Conservation (phyloP, 2,888 invertebrate species). For the Rotaria macrura region DNA sequence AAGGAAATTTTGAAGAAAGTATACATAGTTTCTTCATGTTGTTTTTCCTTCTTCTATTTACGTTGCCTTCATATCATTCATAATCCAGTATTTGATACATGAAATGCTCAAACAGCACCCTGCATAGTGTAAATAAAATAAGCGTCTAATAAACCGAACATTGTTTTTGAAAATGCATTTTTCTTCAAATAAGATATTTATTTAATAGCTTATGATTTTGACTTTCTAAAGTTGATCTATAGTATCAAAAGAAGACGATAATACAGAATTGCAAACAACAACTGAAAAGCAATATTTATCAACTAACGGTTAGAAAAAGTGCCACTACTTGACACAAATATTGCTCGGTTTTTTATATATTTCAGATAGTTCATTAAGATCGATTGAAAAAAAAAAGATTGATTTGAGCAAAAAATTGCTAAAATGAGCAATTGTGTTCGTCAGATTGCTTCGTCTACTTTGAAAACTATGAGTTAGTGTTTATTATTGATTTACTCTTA, state of each 20-base stretch:
- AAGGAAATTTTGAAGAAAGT: no score
- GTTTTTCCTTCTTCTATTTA: no score
- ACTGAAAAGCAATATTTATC: not conserved
- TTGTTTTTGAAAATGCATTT: no score
- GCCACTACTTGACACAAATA: not conserved
- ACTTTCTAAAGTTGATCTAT: not conserved
- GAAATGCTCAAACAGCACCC: no score
- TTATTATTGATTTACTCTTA: not conserved
- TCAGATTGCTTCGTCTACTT: not conserved
- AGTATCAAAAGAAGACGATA: not conserved
- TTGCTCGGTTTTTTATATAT: not conserved
- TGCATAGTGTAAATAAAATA: no score
- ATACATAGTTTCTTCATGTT: no score
- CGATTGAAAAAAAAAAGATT: not conserved
- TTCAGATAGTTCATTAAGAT: not conserved
- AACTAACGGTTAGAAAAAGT: not conserved
- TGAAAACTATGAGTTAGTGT: not conserved
- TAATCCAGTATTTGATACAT: no score
- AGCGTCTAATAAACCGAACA: no score
- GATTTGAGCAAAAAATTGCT: not conserved
- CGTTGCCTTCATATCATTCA: no score
- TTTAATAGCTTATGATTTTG: no score
- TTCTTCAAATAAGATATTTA: no score
- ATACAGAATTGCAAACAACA: not conserved
- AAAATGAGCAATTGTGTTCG: not conserved